Base-by-base conservation (phyloP, 2,797 vertebrate species). In the Sebastes itinus region DNA sequence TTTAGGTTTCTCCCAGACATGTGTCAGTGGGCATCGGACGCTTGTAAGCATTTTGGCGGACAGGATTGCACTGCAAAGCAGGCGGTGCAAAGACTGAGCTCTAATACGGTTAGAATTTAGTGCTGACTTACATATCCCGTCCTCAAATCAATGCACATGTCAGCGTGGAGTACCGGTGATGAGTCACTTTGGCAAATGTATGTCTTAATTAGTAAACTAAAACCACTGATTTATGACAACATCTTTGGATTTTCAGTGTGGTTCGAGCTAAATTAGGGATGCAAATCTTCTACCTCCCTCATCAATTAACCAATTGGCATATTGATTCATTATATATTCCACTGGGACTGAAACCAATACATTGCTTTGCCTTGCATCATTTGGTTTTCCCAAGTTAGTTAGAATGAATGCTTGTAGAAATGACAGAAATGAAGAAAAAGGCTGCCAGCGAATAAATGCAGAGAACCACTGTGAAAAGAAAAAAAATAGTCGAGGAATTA, bases 31-130 rank as follows among this genome's bases (percentile, higher is more conserved):
- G 35, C 81, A 82, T 88, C 20, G 77, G 77, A 86, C 25, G 22
- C 78, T 77, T 88, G 85, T 87, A 89, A 93, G 91, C 88, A 84
- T 90, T 92, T 85, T 82, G 72, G 22, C 27, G 2, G 75, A 84
- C 80, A 79, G 77, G 83, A 88, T 61, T 89, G 88, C 88, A 85
- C 23, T 68, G 85, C 78, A 82, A 85, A 88, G 85, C 78, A 87
- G 65, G 54, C 62, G 61, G 33, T 69, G 65, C 75, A 52, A 65
- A 83, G 72, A 80, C 60, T 62, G 86, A 82, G 55, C 74, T 82
- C 66, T 77, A 66, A 79, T 56, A 27, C 71, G 35, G 66, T 67
- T 64, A 30, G 79, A 88, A 89, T 90, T 92, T 87, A 87, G 77
- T 82, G 91, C 92, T 92, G 90, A 92, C 81, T 84, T 87, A 78